Evolutionary conservation across 2,888 invertebrate genomes (phyloP).

Genomic region (Julus scandinavius): DNA sequence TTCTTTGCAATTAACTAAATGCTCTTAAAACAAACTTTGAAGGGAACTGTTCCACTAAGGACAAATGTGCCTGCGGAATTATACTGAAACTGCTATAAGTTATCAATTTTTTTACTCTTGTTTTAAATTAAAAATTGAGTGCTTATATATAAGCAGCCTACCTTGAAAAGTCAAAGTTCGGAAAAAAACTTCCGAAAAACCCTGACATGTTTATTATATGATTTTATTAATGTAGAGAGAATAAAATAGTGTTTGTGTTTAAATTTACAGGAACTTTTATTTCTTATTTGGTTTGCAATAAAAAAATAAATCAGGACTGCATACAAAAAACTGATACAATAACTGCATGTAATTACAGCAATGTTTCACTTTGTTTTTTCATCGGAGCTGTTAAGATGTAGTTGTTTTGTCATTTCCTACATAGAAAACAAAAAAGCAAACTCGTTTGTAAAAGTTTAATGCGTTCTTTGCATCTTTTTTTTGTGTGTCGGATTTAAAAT

Average conservation of each 20-base stretch:
- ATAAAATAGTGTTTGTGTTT: background rate
- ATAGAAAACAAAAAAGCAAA: background rate
- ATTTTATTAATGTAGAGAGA: background rate
- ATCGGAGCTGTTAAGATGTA: no score
- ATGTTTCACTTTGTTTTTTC: background rate
- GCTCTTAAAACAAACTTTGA: background rate
- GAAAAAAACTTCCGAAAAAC: background rate
- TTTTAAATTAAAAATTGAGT: background rate
- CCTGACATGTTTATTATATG: background rate
- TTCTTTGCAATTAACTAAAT: background rate
- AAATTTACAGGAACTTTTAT: background rate
- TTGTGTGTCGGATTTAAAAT: background rate
- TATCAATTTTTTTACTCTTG: background rate
- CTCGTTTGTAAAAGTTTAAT: background rate
- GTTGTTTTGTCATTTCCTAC: background rate
- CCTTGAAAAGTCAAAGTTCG: slow-evolving; percentile 9
- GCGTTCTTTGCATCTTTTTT: background rate
- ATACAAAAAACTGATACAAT: background rate
- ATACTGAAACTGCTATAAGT: background rate
- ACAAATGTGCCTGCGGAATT: background rate
- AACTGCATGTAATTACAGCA: background rate
- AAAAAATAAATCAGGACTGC: background rate
- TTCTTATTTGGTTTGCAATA: background rate
- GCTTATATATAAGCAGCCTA: background rate
- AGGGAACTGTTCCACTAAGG: background rate